These are phyloP conservation scores for Emberiza fucata DNA, from an alignment of 2,113 vertebrate genomes.

Conservation along the genomic window DNA sequence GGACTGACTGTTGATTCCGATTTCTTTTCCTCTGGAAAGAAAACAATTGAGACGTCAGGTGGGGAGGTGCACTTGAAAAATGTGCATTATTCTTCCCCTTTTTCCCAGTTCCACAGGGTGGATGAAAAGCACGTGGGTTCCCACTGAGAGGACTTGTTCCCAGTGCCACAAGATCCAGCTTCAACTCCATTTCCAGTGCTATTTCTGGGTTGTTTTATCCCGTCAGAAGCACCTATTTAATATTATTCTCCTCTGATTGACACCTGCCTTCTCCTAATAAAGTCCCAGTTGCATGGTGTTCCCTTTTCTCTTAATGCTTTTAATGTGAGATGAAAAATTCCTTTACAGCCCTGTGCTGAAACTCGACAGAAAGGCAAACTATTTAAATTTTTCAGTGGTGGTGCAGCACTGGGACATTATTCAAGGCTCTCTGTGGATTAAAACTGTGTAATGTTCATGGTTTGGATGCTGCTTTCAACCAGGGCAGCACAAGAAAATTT, in stretches of 20 bases:
- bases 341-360: background rate
- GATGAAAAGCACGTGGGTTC: constrained; percentile 8
- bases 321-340: constrained; percentile 7
- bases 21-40: background rate
- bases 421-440: background rate
- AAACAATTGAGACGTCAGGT: background rate
- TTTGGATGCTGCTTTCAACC: background rate
- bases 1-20: background rate
- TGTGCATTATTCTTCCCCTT: background rate
- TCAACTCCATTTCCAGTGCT: constrained; percentile 58
- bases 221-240: constrained; percentile 59
- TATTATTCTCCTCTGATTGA: constrained; percentile 61
- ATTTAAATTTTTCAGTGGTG: background rate
- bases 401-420: background rate
- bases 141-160: constrained; percentile 3
- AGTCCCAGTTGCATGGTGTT: constrained; percentile 3
- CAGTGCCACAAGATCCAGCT: constrained; percentile 49
- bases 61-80: background rate
- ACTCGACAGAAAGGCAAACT: background rate
- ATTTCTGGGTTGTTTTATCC: constrained; percentile 63
- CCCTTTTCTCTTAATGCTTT: constrained; percentile 12
- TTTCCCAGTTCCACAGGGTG: background rate
- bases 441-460: background rate
- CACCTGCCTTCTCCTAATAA: constrained; percentile 56
- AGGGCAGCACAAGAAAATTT: background rate